Base-by-base conservation (phyloP, 2,888 invertebrate genomes). In the Pristionchus entomophagus region DNA sequence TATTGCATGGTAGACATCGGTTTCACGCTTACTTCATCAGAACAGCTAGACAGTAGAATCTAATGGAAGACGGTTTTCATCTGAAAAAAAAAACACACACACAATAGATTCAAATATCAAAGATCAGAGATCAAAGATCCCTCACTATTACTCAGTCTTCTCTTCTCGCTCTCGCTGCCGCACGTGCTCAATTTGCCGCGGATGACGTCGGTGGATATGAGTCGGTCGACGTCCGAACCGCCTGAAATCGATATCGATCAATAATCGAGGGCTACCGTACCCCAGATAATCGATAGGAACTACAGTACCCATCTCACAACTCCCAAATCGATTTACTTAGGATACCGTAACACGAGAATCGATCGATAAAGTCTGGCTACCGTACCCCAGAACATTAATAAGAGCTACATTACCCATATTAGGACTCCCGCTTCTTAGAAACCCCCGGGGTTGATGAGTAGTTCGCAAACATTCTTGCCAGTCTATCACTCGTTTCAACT, bases 171-270 rank as follows among this genome's bases (percentile, higher is more conserved):
- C 14, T 88, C 88, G 53, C 86, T 85, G 29, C 78, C 87, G 51
- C 90, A 89, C 51, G 88, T 87, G 10, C 85, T 86, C 78, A 91
- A 90, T 77, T 90, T 91, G 91, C 97, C 98, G 93, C 97, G 97
- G 94, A 98, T 97, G 93, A 98, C 97, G 88, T 97, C 97, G 87
- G 97, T 98, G 94, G 97, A 97, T 95, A 98, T 97, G 91, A 98
- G 96, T 88, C 97, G 96, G 94, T 96, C 97, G 59, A 90, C 89
- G 14, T 89, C 90, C 26, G 87, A 86, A 14, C 89, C 89, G 17
- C 87, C 91, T 86, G 85, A 83, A 26, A 82, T 29, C 41, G 12
- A 51, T n/a, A 69, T 35, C 45, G n/a, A 56, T 84, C 85, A 26
- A 84, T 85, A 87, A 41, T 62, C 69, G 38, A 77, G 12, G n/a